Base-by-base conservation (phyloP, 2,797 vertebrate genomes). In the Gambelia wislizenii region DNA sequence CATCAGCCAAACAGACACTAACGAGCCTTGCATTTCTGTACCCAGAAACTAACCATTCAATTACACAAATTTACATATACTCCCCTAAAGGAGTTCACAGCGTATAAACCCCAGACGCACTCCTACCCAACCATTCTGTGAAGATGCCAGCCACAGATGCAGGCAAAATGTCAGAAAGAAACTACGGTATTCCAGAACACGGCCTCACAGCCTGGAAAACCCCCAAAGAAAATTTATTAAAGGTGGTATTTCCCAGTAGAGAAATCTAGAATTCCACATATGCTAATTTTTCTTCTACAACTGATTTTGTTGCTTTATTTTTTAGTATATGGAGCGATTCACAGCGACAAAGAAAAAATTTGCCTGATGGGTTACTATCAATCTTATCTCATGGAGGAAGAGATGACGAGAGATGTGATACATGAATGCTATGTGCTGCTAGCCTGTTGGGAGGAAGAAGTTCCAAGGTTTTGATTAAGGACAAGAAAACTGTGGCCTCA, bases 311-410 rank as follows among this genome's bases (percentile, higher is more conserved):
- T 77, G 47, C 91, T 90, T 85, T 92, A 56, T 59, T 92, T 94
- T 96, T 83, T 94, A 99, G 98, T 99, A 99, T 95, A 99, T 99
- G 99, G 99, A 99, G 90, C 98, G 99, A 76, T 99, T 99, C 96
- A 99, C 99, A 6, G 99, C 99, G 89, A 99, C 98, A 47, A 99
- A 98, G 97, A 99, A 99, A 98, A 99, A 99, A 95, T 99, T 99
- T 94, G 94, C 97, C 36, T 99, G 98, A 99, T 92, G 4, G 0
- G 83, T 81, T 30, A 85, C 91, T 61, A 8, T 27, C 82, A 14
- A 1, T 7, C 22, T 20, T 59, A 1, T 77, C 72, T 76, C 78
- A 54, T 75, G 18, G 87, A 88, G 92, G 88, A 94, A 92, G 86
- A 90, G 2, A 33, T 84, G 80, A 84, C 36, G 54, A 90, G 33